phyloP scores from a whole-genome alignment of 2,113 vertebrate genomes.

The Eurypyga helias region DNA sequence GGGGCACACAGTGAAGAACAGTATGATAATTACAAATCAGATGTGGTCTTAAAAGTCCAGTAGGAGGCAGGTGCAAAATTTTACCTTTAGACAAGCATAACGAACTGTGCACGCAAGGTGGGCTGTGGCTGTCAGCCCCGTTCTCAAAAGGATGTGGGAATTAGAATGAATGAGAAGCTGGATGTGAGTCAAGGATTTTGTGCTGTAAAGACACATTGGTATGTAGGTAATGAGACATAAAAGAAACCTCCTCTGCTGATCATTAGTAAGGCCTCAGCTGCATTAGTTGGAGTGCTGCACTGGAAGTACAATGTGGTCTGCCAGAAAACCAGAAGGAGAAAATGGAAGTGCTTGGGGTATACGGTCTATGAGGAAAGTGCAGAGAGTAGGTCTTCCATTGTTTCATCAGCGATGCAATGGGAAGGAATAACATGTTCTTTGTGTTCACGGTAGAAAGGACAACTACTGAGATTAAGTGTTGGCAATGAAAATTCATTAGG shows the following conservation, averaged over 20 bases:
- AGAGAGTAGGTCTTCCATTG: not conserved
- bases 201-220: not conserved
- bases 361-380: not conserved
- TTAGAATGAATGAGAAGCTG: not conserved
- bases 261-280: not conserved
- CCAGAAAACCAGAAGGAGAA: not conserved
- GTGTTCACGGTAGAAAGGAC: not conserved
- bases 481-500: conserved; percentile 18
- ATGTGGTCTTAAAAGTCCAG: not conserved
- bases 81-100: not conserved
- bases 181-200: not conserved
- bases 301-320: not conserved
- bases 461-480: not conserved
- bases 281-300: not conserved
- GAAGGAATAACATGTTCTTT: not conserved
- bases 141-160: not conserved
- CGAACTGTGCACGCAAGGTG: not conserved
- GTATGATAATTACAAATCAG: not conserved
- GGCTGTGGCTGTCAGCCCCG: not conserved
- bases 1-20: not conserved
- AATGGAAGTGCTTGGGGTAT: not conserved
- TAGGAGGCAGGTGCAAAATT: not conserved
- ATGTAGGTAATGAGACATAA: not conserved
- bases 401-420: not conserved
- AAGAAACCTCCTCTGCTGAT: not conserved